Percentiles rank a stretch among this genome's conserved stretches.
Evolutionary conservation across 2,113 vertebrate genomes (phyloP).

Genomic region (Thalassoma bifasciatum): DNA sequence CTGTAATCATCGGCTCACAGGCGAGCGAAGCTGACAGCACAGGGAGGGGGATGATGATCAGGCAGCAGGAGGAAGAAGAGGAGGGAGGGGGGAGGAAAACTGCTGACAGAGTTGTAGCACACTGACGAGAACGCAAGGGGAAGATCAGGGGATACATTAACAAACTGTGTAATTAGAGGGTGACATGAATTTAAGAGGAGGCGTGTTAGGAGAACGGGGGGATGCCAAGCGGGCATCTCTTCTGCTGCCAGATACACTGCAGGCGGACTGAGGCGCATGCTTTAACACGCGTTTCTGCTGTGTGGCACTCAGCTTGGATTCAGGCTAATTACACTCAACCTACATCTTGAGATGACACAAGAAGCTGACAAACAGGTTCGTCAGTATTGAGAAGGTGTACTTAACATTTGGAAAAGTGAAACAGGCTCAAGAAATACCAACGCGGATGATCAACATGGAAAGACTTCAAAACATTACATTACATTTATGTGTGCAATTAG

Average conservation of each 20-base stretch:
- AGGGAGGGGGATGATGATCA: conserved; percentile 23
- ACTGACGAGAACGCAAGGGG: conserved; percentile 18
- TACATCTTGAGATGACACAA: background rate
- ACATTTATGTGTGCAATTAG: background rate
- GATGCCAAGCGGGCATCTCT: conserved; percentile 12
- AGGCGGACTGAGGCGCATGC: background rate
- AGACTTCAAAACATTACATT: background rate
- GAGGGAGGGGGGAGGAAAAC: background rate
- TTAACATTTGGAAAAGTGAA: conserved; percentile 43
- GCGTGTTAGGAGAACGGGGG: conserved; percentile 10
- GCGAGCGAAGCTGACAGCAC: conserved; percentile 23
- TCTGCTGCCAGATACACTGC: conserved; percentile 25
- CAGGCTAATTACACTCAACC: conserved; percentile 30
- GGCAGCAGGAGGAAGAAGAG: background rate
- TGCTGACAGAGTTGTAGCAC: conserved; percentile 38
- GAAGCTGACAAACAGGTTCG: conserved; percentile 53
- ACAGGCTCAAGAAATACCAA: background rate
- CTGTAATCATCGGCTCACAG: conserved; percentile 74
- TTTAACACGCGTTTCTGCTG: conserved; percentile 16
- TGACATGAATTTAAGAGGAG: conserved; percentile 55
- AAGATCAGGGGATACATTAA: conserved; percentile 43
- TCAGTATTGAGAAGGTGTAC: background rate
- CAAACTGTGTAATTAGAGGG: conserved; percentile 76
- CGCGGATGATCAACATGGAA: background rate
- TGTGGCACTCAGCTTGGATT: conserved; percentile 18